Evolutionary conservation across 2,888 invertebrate species (phyloP).

Genomic region (Drosophila kanekoi): DNA sequence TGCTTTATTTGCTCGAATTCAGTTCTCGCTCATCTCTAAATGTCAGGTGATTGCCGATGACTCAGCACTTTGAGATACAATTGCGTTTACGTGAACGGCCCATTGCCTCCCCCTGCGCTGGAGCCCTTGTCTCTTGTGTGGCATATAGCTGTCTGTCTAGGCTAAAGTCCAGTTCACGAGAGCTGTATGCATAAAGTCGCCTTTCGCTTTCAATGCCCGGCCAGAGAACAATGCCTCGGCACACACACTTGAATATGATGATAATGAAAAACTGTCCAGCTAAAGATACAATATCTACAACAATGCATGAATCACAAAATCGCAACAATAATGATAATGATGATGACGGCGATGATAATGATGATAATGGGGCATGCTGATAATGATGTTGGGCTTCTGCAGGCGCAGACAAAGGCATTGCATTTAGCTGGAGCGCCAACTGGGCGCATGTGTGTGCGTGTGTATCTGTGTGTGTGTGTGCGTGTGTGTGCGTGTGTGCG

Average conservation of each 20-base stretch:
- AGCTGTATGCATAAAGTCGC: conserved; percentile 37
- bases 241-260: conserved; percentile 25
- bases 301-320: conserved; percentile 43
- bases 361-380: not conserved
- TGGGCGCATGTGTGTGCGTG: not conserved
- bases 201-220: conserved; percentile 68
- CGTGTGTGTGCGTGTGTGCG: not conserved
- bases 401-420: conserved; percentile 34
- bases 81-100: conserved; percentile 16
- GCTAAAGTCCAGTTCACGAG: conserved; percentile 24
- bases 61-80: conserved; percentile 34
- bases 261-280: conserved; percentile 46
- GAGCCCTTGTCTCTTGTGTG: conserved; percentile 18
- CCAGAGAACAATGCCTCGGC: conserved; percentile 23
- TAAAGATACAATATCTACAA: conserved; percentile 50
- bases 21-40: conserved; percentile 24
- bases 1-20: not conserved
- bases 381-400: not conserved
- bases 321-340: conserved; percentile 17
- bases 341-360: conserved; percentile 7
- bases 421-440: conserved; percentile 38
- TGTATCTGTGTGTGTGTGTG: conserved; percentile 10
- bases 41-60: conserved; percentile 46
- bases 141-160: conserved; percentile 5
- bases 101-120: conserved; percentile 9